Evolutionary conservation across 2,113 vertebrate genomes (phyloP).

Genomic region (Thymallus thymallus): DNA sequence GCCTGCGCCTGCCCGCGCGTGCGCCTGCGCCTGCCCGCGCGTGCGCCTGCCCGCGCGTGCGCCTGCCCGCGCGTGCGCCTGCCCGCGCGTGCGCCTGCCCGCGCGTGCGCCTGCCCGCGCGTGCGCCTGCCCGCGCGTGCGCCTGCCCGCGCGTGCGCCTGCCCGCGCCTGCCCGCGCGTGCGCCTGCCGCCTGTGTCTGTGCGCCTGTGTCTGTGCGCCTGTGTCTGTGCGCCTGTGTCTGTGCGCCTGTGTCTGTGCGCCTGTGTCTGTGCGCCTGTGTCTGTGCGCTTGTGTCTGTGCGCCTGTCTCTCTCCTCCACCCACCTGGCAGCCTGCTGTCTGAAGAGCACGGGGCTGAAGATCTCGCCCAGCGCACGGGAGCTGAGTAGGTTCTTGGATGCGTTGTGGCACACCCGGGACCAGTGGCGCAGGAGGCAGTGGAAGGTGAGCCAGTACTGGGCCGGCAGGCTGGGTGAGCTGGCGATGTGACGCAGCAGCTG

Average conservation of each 20-base stretch:
- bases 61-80: slow-evolving; percentile 1
- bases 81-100: neutral
- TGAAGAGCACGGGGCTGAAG: slow-evolving; percentile 90
- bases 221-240: slow-evolving; percentile 19
- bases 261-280: neutral
- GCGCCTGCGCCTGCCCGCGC: no score
- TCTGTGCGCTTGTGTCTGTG: neutral
- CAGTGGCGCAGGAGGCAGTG: slow-evolving; percentile 93
- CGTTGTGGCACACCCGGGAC: slow-evolving; percentile 82
- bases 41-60: slow-evolving; percentile 8
- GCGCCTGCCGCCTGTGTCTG: no score
- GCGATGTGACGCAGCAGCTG: slow-evolving; percentile 84
- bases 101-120: slow-evolving; percentile 12
- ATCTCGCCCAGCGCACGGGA: slow-evolving; percentile 86
- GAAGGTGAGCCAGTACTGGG: slow-evolving; percentile 93
- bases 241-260: no score
- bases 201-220: neutral
- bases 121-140: slow-evolving; percentile 23
- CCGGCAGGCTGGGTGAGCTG: slow-evolving; percentile 82
- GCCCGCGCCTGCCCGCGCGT: no score
- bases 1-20: slow-evolving; percentile 15
- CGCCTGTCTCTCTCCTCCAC: slow-evolving; percentile 10
- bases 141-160: neutral
- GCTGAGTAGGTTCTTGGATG: slow-evolving; percentile 85
- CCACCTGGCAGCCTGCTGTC: slow-evolving; percentile 83